Base-by-base conservation (phyloP, 2,888 invertebrate genomes). In the Parascotia fuliginaria region DNA sequence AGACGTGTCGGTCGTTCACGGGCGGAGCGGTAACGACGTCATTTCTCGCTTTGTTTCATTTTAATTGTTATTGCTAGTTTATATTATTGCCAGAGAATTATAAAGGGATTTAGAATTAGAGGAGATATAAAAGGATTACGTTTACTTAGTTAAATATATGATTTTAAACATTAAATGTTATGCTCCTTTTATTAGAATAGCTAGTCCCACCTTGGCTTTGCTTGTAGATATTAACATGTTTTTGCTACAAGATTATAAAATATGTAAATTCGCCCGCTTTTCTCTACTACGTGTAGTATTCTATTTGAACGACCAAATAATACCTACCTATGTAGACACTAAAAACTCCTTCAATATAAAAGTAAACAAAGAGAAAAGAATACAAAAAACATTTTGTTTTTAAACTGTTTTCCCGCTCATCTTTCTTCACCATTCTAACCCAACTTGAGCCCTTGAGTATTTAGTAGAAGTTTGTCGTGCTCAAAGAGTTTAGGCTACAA, bases 391-490 rank as follows among this genome's bases (percentile, higher is more conserved):
- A n/a, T n/a, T n/a, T n/a, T n/a, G n/a, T n/a, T n/a, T n/a, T n/a
- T n/a, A n/a, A n/a, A n/a, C n/a, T n/a, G 16, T 47, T 48, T 48
- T 14, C 56, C 42, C 53, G 65, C 47, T 68, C 51, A 65, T 68
- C 54, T 52, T 14, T 9, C 39, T 37, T 6, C 31, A 11, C 4
- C 24, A 12, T n/a, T n/a, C n/a, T n/a, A n/a, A n/a, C 47, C 49
- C 24, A 37, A 42, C 33, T 54, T 33, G 14, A 38, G 44, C 29
- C 33, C 48, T 34, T 42, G 55, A 64, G 73, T 74, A 68, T 70
- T 73, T 67, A 73, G 67, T 62, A 60, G 56, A 75, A 77, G 66
- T 73, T 75, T 60, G 72, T 60, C 65, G 63, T 62, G 59, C 54
- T 58, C 47, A 53, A 55, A 42, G 67, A 73, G 73, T 75, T 76